A percentile compares a stretch with the other conserved stretches of the same genome.
Evolutionary conservation across 2,113 vertebrate genomes (phyloP).

Genomic region (Sapajus apella): DNA sequence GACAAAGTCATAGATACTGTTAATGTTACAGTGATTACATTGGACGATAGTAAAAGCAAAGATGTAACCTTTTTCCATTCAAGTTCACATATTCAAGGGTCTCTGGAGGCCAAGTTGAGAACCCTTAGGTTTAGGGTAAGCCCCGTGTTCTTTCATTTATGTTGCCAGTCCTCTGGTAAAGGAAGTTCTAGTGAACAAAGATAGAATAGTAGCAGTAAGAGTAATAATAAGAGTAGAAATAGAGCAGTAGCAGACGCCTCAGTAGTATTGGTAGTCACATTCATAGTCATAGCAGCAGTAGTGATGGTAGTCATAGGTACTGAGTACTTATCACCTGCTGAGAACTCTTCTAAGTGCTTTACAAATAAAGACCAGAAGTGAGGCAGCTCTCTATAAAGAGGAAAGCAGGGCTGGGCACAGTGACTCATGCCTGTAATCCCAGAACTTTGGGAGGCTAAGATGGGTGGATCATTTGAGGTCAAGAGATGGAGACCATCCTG

Average conservation of each 20-base stretch:
- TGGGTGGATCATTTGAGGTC: no score
- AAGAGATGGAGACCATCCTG: no score
- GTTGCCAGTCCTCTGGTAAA: background rate
- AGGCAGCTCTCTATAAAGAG: background rate
- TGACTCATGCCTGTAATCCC: no score
- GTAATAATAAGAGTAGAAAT: background rate
- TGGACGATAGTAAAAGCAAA: background rate
- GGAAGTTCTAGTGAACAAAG: background rate
- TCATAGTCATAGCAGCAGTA: background rate
- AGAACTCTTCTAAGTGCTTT: background rate
- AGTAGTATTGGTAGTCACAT: no score
- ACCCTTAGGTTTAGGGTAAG: background rate
- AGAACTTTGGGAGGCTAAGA: no score
- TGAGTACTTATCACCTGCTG: background rate
- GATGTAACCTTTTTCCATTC: background rate
- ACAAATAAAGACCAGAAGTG: background rate
- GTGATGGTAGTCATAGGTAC: accelerated
- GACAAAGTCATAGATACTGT: background rate
- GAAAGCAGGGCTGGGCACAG: background rate
- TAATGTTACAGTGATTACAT: background rate
- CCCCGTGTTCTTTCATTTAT: background rate
- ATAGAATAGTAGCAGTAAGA: background rate
- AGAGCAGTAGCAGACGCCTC: background rate
- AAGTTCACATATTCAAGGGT: background rate
- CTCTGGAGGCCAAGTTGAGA: background rate